These are phyloP conservation scores for Ashinkailepas kermadecensis DNA, from an alignment of 2,888 invertebrate species.

Conservation along the genomic window DNA sequence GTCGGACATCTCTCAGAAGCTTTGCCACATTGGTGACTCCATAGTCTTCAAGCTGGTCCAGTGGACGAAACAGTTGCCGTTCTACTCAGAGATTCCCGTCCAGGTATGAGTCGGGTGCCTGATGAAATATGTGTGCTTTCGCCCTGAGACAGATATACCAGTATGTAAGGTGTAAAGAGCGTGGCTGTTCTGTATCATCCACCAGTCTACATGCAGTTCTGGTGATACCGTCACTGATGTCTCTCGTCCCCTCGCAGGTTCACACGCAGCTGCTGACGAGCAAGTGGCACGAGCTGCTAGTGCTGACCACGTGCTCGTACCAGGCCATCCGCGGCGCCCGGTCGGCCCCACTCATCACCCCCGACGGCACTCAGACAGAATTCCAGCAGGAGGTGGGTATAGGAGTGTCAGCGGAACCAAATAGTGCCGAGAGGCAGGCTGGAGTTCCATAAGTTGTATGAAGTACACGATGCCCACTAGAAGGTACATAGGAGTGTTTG, in stretches of 20 bases:
- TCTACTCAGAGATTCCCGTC: constrained; percentile 91
- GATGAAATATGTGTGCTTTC: too few relatives aligned
- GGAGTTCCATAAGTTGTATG: too few relatives aligned
- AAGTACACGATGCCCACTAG: too few relatives aligned
- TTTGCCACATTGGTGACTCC: constrained; percentile 93
- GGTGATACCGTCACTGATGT: too few relatives aligned
- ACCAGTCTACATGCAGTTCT: too few relatives aligned
- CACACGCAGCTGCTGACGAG: constrained; percentile 92
- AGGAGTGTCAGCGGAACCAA: not conserved
- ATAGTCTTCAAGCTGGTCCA: constrained; percentile 97
- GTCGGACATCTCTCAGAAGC: constrained; percentile 80
- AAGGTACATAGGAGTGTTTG: too few relatives aligned
- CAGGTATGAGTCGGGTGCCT: constrained; percentile 50
- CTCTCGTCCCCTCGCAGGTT: constrained; percentile 41
- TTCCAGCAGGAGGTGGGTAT: constrained; percentile 71
- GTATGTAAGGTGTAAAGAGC: too few relatives aligned
- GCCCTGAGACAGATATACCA: too few relatives aligned
- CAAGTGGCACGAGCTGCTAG: constrained; percentile 95
- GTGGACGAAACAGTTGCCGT: constrained; percentile 97
- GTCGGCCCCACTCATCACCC: constrained; percentile 32
- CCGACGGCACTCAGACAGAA: constrained; percentile 59
- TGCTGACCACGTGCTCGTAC: constrained; percentile 86
- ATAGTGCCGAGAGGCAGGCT: too few relatives aligned
- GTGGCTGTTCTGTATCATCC: too few relatives aligned
- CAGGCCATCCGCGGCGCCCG: constrained; percentile 72